A percentile compares a stretch with the other conserved stretches of the same genome.
phyloP scores from a whole-genome alignment of 2,888 invertebrate species.

The Amblyjoppa fuscipennis region DNA sequence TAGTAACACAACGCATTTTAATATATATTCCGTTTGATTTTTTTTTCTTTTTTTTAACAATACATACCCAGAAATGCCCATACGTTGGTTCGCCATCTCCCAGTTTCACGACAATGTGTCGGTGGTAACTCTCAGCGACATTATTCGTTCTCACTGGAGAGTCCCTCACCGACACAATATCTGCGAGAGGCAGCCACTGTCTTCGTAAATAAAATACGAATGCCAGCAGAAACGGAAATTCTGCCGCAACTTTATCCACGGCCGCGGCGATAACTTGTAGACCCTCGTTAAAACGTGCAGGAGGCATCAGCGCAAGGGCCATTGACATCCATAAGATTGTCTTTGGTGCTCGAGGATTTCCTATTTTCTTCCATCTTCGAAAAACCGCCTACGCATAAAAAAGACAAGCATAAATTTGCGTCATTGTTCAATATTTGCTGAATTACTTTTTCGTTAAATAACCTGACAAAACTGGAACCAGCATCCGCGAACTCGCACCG shows the following conservation, averaged over 20 bases:
- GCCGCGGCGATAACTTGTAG: not conserved
- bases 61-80: conserved; percentile 25
- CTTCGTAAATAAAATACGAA: conserved; percentile 27
- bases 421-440: not conserved
- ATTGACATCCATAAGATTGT: conserved; percentile 34
- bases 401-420: not conserved
- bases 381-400: conserved; percentile 7
- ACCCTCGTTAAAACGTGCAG: not conserved
- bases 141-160: conserved; percentile 36
- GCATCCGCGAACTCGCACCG: conserved; percentile 8
- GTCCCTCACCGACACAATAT: not conserved
- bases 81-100: not conserved
- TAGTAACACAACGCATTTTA: too few species aligned
- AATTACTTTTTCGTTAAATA: not conserved
- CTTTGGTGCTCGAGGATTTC: not conserved
- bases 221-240: not conserved
- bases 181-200: conserved; percentile 28
- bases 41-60: too few species aligned
- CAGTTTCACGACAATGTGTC: conserved; percentile 25
- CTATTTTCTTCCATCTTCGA: conserved; percentile 8
- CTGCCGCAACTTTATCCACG: not conserved
- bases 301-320: conserved; percentile 3
- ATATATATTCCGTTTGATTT: too few species aligned
- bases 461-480: conserved; percentile 44
- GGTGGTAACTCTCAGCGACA: conserved; percentile 25